Conservation (phyloP, 1,140 invertebrate species). For the Eriosoma lanigerum region DNA sequence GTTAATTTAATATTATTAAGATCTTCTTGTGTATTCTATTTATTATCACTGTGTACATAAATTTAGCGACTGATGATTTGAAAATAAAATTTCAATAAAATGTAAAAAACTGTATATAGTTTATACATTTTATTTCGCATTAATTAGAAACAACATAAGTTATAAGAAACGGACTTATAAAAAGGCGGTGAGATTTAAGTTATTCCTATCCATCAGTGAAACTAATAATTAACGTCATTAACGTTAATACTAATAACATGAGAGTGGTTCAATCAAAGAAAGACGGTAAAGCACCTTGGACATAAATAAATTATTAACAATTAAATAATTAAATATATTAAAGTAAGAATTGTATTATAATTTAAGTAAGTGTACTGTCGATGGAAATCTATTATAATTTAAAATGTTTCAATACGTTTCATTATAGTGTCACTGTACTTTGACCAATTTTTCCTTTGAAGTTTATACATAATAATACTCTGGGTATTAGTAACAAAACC, state of each 20-base stretch:
- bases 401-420: too few relatives aligned
- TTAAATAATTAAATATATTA: neutral
- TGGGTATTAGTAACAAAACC: too few relatives aligned
- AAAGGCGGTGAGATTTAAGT: too few relatives aligned
- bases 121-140: neutral
- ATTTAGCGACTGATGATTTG: slow-evolving; percentile 35
- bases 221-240: too few relatives aligned
- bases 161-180: too few relatives aligned
- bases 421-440: too few relatives aligned
- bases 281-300: neutral
- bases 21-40: slow-evolving; percentile 25
- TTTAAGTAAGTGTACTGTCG: too few relatives aligned
- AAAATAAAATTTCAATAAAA: slow-evolving; percentile 27
- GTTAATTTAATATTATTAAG: slow-evolving; percentile 13
- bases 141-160: neutral
- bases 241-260: neutral
- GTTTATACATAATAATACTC: too few relatives aligned
- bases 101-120: neutral
- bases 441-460: too few relatives aligned
- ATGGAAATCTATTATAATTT: too few relatives aligned
- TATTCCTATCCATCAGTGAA: too few relatives aligned
- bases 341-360: too few relatives aligned
- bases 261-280: neutral
- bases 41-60: slow-evolving; percentile 18
- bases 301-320: neutral